phyloP scores from a whole-genome alignment of 1,140 invertebrate genomes.

The Hestina assimilis region DNA sequence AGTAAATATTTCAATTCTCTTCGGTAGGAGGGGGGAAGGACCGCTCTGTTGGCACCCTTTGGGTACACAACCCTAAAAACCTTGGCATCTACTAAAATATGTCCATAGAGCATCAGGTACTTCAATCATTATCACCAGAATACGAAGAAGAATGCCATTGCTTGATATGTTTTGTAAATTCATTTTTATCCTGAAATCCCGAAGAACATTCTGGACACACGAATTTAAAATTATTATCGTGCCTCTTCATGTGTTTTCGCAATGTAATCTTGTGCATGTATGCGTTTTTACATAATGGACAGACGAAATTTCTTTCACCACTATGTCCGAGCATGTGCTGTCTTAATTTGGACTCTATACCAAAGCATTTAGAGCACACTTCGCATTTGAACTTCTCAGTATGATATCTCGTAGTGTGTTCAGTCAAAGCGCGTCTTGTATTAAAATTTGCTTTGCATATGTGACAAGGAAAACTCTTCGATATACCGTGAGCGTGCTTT shows the following conservation, averaged over 20 bases:
- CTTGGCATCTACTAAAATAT: no score
- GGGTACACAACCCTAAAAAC: no score
- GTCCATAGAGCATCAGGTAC: no score
- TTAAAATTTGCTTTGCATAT: constrained; percentile 40
- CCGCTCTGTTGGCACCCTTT: no score
- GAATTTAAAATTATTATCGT: constrained; percentile 59
- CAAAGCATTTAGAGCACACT: constrained; percentile 74
- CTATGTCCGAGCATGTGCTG: constrained; percentile 84
- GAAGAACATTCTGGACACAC: constrained; percentile 65
- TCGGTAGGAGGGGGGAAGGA: no score
- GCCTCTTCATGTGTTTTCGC: constrained; percentile 83
- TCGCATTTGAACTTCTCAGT: constrained; percentile 76
- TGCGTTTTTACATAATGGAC: constrained; percentile 77
- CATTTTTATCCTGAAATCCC: constrained; percentile 47
- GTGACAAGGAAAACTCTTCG: constrained; percentile 39
- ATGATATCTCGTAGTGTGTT: constrained; percentile 66
- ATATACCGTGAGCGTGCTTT: constrained; percentile 41
- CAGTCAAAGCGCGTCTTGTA: constrained; percentile 40
- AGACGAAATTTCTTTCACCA: constrained; percentile 79
- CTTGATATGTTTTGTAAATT: constrained; percentile 32
- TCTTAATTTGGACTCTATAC: constrained; percentile 80
- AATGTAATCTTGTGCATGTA: constrained; percentile 83
- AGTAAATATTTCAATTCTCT: no score
- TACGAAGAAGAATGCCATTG: constrained; percentile 15
- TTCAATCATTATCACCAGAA: neutral